phyloP scores from a whole-genome alignment of 2,113 vertebrate genomes.

The Oceanodroma tethys region DNA sequence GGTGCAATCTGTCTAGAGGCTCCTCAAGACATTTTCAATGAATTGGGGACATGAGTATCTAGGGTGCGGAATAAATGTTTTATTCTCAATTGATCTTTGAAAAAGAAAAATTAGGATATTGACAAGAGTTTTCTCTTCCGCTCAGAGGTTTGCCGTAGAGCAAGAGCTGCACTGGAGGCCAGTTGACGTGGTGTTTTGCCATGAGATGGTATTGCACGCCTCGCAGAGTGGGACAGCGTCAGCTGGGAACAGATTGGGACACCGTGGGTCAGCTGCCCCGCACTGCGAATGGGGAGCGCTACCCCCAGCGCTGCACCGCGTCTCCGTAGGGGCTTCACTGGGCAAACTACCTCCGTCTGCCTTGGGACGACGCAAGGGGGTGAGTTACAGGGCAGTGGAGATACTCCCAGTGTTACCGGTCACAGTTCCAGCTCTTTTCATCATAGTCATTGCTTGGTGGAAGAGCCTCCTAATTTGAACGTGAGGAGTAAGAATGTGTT shows the following conservation, averaged over 20 bases:
- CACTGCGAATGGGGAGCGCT: accelerated
- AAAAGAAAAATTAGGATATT: not conserved
- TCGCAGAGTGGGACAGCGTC: not conserved
- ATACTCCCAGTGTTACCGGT: not conserved
- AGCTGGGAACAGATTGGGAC: not conserved
- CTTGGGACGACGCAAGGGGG: not conserved
- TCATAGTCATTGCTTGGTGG: not conserved
- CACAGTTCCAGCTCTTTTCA: not conserved
- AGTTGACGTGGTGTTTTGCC: accelerated
- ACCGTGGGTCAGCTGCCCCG: accelerated
- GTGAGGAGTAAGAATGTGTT: not conserved
- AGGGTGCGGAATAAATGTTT: not conserved
- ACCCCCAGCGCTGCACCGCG: accelerated
- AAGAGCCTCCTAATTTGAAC: not conserved
- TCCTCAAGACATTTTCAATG: not conserved
- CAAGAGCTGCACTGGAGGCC: not conserved
- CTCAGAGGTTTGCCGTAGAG: not conserved
- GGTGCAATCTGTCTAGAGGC: not conserved
- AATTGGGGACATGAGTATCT: too few species aligned
- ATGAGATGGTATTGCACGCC: accelerated
- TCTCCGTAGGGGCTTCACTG: not conserved
- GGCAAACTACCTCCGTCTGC: not conserved
- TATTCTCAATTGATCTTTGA: not conserved
- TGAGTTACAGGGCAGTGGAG: not conserved
- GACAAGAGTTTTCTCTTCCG: not conserved